These are phyloP conservation scores for Palloptera scutellata DNA, from an alignment of 2,888 invertebrate genomes.

Conservation along the genomic window DNA sequence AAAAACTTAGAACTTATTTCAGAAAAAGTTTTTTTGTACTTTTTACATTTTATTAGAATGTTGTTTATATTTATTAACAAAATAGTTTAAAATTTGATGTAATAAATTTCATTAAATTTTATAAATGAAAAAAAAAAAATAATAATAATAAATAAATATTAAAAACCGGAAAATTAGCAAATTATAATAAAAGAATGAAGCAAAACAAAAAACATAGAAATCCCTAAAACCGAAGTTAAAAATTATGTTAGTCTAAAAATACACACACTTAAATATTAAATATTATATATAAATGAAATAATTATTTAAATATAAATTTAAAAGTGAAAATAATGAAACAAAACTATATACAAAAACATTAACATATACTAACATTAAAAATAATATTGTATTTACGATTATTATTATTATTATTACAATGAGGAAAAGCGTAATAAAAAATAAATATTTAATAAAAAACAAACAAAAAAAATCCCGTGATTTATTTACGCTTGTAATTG, in stretches of 20 bases:
- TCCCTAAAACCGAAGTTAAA: too few relatives aligned
- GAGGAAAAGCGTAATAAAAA: constrained; percentile 43
- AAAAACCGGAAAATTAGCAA: constrained; percentile 16
- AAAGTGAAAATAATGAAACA: constrained; percentile 15
- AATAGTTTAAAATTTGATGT: constrained; percentile 25
- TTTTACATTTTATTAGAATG: too few relatives aligned
- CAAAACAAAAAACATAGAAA: constrained; percentile 36
- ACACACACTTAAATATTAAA: constrained; percentile 34
- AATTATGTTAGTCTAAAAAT: too few relatives aligned
- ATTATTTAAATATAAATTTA: constrained; percentile 21
- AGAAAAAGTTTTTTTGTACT: constrained; percentile 23
- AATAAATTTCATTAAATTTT: constrained; percentile 27
- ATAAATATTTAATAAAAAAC: constrained; percentile 39
- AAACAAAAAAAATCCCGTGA: neutral
- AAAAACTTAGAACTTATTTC: constrained; percentile 27
- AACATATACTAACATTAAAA: constrained; percentile 29
- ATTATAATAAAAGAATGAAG: constrained; percentile 25
- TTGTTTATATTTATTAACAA: constrained; percentile 30
- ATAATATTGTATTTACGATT: constrained; percentile 42
- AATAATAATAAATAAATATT: constrained; percentile 21
- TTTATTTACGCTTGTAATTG: too few relatives aligned
- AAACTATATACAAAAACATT: constrained; percentile 30
- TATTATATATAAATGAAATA: constrained; percentile 31
- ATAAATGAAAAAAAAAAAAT: constrained; percentile 15
- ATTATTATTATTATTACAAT: constrained; percentile 55